Conservation (phyloP, 2,888 invertebrate species). For the Cistogaster globosa region DNA sequence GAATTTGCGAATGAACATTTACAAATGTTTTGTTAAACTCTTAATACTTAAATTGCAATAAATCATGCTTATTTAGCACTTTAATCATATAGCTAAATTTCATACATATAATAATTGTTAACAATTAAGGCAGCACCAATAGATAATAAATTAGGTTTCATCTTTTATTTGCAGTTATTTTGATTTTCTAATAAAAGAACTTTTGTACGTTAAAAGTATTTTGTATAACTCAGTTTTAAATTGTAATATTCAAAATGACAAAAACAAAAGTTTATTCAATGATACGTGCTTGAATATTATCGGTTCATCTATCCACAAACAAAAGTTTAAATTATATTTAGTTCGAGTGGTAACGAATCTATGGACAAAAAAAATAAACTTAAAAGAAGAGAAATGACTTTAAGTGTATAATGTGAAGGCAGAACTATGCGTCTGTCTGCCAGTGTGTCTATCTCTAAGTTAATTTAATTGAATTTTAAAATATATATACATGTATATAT, state of each 20-base stretch:
- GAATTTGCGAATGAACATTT: slow-evolving; percentile 7
- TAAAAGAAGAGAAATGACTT: background rate
- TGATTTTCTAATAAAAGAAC: background rate
- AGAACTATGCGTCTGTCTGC: background rate
- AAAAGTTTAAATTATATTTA: background rate
- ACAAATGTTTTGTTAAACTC: slow-evolving; percentile 22
- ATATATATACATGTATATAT: background rate
- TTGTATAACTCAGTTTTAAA: too few relatives aligned
- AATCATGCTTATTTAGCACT: slow-evolving; percentile 28
- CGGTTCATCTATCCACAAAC: background rate
- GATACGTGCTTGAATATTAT: background rate
- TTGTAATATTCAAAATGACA: background rate
- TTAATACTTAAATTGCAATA: slow-evolving; percentile 18
- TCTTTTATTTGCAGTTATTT: background rate
- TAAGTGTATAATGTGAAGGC: background rate
- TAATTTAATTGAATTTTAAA: background rate
- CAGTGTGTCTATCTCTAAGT: background rate
- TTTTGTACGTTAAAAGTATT: too few relatives aligned
- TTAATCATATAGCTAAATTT: slow-evolving; percentile 42
- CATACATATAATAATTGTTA: slow-evolving; percentile 32
- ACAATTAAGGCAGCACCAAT: slow-evolving; percentile 35
- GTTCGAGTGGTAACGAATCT: background rate
- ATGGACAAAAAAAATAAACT: background rate
- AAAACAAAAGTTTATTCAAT: background rate
- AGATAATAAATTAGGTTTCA: slow-evolving; percentile 20